Percentiles rank a stretch among this genome's conserved stretches.
phyloP scores from a whole-genome alignment of 2,797 vertebrate species.

The Melanogrammus aeglefinus region DNA sequence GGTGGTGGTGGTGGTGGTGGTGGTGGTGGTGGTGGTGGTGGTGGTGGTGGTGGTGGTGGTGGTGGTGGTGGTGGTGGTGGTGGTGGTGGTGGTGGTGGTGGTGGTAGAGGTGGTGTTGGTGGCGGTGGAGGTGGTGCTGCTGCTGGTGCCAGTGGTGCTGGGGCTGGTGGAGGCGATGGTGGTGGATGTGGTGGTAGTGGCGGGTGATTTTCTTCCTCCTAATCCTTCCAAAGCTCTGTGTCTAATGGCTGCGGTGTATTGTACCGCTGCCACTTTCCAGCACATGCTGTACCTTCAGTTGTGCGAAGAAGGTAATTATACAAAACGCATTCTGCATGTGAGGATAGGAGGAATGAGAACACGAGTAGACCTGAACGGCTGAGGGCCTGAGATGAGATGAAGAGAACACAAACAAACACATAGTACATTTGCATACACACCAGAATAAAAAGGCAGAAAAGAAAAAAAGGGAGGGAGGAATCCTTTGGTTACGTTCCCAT shows the following conservation, averaged over 20 bases:
- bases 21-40: slow-evolving; percentile 34
- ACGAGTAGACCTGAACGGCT: neutral
- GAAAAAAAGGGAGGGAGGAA: neutral
- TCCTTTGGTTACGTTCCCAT: neutral
- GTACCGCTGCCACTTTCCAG: slow-evolving; percentile 43
- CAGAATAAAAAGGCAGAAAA: neutral
- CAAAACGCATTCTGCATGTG: neutral
- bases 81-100: slow-evolving; percentile 21
- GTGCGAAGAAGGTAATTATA: slow-evolving; percentile 27
- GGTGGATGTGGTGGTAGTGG: slow-evolving; percentile 56
- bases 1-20: neutral
- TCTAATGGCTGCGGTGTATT: slow-evolving; percentile 64
- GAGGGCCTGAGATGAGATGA: neutral
- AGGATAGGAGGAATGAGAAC: too few relatives aligned
- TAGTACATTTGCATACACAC: too few relatives aligned
- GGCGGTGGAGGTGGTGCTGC: slow-evolving; percentile 41
- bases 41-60: slow-evolving; percentile 21
- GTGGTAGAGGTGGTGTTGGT: slow-evolving; percentile 25
- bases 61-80: neutral
- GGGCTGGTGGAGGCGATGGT: slow-evolving; percentile 18
- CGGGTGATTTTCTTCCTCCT: slow-evolving; percentile 54
- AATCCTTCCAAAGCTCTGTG: slow-evolving; percentile 74
- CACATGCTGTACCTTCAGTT: slow-evolving; percentile 57
- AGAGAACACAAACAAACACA: neutral
- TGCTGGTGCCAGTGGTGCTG: slow-evolving; percentile 58